Evolutionary conservation across 2,113 vertebrate genomes (phyloP).

Genomic region (Gasterosteus nipponicus): DNA sequence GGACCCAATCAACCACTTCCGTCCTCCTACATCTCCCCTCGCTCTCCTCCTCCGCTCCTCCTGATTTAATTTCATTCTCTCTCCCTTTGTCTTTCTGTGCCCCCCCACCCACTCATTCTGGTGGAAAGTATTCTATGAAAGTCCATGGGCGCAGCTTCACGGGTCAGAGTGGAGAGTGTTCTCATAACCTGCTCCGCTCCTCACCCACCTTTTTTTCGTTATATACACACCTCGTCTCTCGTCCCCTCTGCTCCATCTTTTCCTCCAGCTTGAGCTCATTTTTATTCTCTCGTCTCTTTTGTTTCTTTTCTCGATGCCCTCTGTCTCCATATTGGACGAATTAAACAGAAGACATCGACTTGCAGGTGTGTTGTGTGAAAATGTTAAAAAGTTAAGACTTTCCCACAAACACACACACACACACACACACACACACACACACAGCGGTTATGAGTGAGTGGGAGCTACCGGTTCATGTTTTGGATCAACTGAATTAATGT

Average conservation of each 20-base stretch:
- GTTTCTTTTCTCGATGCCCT: slow-evolving; percentile 3
- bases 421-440: slow-evolving; percentile 18
- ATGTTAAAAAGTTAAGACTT: slow-evolving; percentile 12
- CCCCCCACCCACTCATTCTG: slow-evolving; percentile 10
- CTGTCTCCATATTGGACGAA: background rate
- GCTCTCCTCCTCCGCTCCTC: slow-evolving; percentile 65
- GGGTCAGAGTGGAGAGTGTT: slow-evolving; percentile 77
- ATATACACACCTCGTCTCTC: slow-evolving; percentile 41
- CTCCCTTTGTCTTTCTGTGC: slow-evolving; percentile 67
- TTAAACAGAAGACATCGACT: background rate
- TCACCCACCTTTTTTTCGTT: slow-evolving; percentile 29
- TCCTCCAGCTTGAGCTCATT: slow-evolving; percentile 16
- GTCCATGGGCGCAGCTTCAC: slow-evolving; percentile 70
- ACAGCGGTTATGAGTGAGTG: slow-evolving; percentile 72
- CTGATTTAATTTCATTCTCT: slow-evolving; percentile 72
- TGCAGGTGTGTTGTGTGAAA: slow-evolving; percentile 36
- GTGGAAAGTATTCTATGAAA: slow-evolving; percentile 69
- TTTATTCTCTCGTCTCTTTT: background rate
- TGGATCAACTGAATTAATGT: slow-evolving; percentile 80
- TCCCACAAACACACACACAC: slow-evolving; percentile 6
- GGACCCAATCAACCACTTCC: slow-evolving; percentile 77
- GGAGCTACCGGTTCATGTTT: slow-evolving; percentile 82
- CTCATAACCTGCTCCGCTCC: slow-evolving; percentile 72
- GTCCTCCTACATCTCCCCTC: slow-evolving; percentile 76
- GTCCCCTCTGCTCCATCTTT: slow-evolving; percentile 7